A percentile compares a stretch with the other conserved stretches of the same genome.
These are phyloP conservation scores for Mythimna vitellina DNA, from an alignment of 2,888 invertebrate species.

Conservation along the genomic window DNA sequence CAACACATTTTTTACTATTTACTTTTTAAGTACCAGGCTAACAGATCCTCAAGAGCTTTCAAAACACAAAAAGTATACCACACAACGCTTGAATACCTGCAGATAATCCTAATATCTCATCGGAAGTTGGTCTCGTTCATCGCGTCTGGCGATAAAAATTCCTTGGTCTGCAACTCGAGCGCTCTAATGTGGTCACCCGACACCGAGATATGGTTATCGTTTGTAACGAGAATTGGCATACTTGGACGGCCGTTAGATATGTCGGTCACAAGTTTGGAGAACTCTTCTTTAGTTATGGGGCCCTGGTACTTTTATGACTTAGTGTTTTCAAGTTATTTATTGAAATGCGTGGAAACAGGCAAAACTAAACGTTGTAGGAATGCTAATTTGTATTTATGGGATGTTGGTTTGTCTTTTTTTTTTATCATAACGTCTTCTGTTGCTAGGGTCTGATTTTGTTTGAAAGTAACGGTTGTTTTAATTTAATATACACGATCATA, in stretches of 20 bases:
- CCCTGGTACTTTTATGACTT: slow-evolving; percentile 51
- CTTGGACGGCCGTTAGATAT: slow-evolving; percentile 66
- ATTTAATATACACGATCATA: too few relatives aligned
- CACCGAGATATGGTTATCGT: slow-evolving; percentile 69
- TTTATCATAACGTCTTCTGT: not conserved
- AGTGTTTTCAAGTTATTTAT: not conserved
- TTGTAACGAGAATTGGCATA: slow-evolving; percentile 69
- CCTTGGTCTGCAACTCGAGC: slow-evolving; percentile 72
- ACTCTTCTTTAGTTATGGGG: slow-evolving; percentile 51
- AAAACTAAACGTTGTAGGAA: not conserved
- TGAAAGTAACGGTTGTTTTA: slow-evolving; percentile 4
- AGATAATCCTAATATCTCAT: slow-evolving; percentile 64
- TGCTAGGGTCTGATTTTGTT: slow-evolving; percentile 1
- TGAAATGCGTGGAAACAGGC: not conserved
- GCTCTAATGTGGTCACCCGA: slow-evolving; percentile 67
- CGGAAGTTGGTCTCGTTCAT: slow-evolving; percentile 63
- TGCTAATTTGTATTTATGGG: not conserved
- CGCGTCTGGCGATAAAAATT: slow-evolving; percentile 73
- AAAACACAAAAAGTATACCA: slow-evolving; percentile 39
- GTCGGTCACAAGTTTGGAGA: slow-evolving; percentile 67
- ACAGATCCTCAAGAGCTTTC: slow-evolving; percentile 39
- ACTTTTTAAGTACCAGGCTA: slow-evolving; percentile 44
- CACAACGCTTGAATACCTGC: slow-evolving; percentile 50
- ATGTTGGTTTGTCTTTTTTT: not conserved
- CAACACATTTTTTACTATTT: not conserved